Base-by-base conservation (phyloP, 2,888 invertebrate genomes). In the Teinopalpus imperialis region DNA sequence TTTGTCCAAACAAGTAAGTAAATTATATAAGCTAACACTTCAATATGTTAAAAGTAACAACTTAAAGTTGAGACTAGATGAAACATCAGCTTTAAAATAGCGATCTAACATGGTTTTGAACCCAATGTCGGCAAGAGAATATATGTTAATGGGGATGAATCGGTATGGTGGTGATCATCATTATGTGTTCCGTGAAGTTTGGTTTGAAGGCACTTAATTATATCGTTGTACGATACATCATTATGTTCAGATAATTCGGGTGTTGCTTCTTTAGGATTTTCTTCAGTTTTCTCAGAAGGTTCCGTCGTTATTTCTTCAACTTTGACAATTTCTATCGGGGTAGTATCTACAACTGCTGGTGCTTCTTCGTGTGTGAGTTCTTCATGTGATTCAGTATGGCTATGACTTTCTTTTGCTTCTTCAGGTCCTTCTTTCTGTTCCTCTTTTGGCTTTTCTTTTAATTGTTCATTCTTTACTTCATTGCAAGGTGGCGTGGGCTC, bases 161-260 rank as follows among this genome's bases (percentile, higher is more conserved):
- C 52, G 12, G 56, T 53, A 39, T 52, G 59, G 5, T 56, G 49
- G 3, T 44, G 49, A 9, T 58, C 59, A 1, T 51, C 51, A 10
- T 51, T 56, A 10, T 59, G 51, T 9, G 53, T 53, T 49, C 56
- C 60, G 8, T 42, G 61, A 20, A 78, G 57, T 6, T 78, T 72
- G 24, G 74, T 54, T 59, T 81, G 73, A 13, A 83, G 58, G 54
- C 86, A 87, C 44, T 66, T 73, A n/a, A 85, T 57, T 7, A 86
- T 60, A 32, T 83, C 76, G 24, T 67, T 67, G 52, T 80, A 79
- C 2, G 76, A 56, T 6, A 76, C 61, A 8, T 50, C 48, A 10
- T 54, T 55, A 12, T 32, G 52, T 58, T 45, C 44, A 35, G 37
- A 51, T 30, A 24, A 24, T 14, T 9, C 31, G 14, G 29, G 9